A percentile compares a stretch with the other conserved stretches of the same genome.
phyloP scores from a whole-genome alignment of 2,888 invertebrate genomes.

The Biston stratarius region DNA sequence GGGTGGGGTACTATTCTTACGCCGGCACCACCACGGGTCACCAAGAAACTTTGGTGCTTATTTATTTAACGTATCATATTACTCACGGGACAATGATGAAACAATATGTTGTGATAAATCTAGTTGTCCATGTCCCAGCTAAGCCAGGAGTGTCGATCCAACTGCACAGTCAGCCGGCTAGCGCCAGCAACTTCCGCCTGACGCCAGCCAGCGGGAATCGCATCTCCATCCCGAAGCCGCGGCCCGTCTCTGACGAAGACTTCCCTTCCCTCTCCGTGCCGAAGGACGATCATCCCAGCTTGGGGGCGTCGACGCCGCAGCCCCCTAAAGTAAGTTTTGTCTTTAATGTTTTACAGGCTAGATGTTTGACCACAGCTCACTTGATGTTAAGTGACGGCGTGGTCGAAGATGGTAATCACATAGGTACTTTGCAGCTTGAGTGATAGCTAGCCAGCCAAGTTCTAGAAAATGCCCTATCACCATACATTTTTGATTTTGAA shows the following conservation, averaged over 20 bases:
- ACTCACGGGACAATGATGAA: background rate
- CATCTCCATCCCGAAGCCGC: conserved; percentile 57
- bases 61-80: too few species aligned
- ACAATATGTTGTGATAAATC: background rate
- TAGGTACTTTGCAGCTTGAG: too few species aligned
- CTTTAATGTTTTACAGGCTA: too few species aligned
- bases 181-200: conserved; percentile 79
- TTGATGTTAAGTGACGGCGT: too few species aligned
- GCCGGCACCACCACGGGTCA: too few species aligned
- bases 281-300: conserved; percentile 76
- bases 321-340: conserved; percentile 70
- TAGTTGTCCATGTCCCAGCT: conserved; percentile 52
- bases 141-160: conserved; percentile 83
- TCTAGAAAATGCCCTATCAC: too few species aligned
- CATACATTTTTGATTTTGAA: too few species aligned
- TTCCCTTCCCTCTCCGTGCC: conserved; percentile 61
- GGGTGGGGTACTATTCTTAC: too few species aligned
- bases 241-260: conserved; percentile 50
- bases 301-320: conserved; percentile 71
- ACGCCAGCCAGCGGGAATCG: conserved; percentile 74
- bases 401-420: too few species aligned
- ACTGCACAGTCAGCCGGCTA: conserved; percentile 78
- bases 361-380: too few species aligned
- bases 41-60: too few species aligned
- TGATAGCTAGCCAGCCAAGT: too few species aligned